These are phyloP conservation scores for Cotesia congregata DNA, from an alignment of 2,888 invertebrate species.

Conservation along the genomic window DNA sequence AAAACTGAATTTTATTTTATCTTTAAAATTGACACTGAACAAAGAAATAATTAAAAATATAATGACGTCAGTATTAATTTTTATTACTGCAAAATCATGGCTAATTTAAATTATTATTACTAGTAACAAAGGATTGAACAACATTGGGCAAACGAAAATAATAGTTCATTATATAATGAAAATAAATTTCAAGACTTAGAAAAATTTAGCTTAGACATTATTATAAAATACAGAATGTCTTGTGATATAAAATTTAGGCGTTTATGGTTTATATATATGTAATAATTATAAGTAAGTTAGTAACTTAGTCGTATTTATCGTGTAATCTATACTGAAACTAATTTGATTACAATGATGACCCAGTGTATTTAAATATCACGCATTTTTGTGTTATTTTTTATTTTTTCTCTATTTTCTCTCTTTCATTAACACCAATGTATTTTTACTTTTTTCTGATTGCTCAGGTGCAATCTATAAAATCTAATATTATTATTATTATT, in stretches of 20 bases:
- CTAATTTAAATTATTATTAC: neutral
- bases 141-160: neutral
- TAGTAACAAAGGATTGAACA: neutral
- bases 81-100: neutral
- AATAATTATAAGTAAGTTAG: neutral
- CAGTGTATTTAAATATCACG: neutral
- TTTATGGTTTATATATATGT: constrained; percentile 53
- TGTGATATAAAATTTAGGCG: constrained; percentile 55
- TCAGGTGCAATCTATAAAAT: neutral
- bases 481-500: neutral
- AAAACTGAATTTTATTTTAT: neutral
- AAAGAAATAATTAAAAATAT: neutral
- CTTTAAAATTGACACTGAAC: neutral
- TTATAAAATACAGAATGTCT: constrained; percentile 61
- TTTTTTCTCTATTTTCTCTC: neutral
- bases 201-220: constrained; percentile 39
- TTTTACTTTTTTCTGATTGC: neutral
- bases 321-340: neutral
- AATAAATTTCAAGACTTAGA: constrained; percentile 50
- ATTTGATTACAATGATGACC: neutral
- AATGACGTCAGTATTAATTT: constrained; percentile 22
- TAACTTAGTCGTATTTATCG: neutral
- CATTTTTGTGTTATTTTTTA: neutral
- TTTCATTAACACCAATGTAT: neutral
- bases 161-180: neutral